phyloP scores from a whole-genome alignment of 2,113 vertebrate species.

The Chaetorhynchus papuensis region DNA sequence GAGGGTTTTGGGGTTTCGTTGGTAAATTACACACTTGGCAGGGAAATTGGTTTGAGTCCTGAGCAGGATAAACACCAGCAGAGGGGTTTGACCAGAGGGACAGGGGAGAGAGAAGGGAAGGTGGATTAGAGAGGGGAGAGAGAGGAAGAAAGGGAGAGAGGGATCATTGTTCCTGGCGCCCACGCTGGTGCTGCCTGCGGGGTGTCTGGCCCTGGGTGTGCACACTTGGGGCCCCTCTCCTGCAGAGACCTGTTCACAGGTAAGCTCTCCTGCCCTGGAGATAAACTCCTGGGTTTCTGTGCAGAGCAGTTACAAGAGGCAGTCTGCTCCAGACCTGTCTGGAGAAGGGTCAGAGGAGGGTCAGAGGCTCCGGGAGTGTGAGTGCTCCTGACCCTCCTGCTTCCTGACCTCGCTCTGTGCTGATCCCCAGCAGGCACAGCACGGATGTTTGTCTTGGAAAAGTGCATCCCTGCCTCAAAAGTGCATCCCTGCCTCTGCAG shows the following conservation, averaged over 20 bases:
- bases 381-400: background rate
- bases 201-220: background rate
- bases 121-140: background rate
- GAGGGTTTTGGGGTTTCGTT: too few species aligned
- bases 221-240: background rate
- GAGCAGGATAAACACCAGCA: background rate
- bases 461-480: background rate
- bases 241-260: background rate
- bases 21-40: background rate
- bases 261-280: background rate
- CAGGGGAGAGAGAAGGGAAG: background rate
- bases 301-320: rapidly evolving
- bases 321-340: background rate
- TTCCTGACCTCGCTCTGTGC: background rate
- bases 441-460: rapidly evolving
- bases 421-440: background rate
- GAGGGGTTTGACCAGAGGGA: background rate
- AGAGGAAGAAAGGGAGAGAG: too few species aligned
- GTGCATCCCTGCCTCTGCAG: background rate
- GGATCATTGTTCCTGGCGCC: background rate
- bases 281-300: background rate
- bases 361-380: rapidly evolving
- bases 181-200: rapidly evolving
- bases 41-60: background rate
- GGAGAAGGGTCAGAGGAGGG: background rate